Percentiles rank a stretch among this genome's conserved stretches.
Evolutionary conservation across 2,797 vertebrate genomes (phyloP).

Genomic region (Myiothlypis coronata): DNA sequence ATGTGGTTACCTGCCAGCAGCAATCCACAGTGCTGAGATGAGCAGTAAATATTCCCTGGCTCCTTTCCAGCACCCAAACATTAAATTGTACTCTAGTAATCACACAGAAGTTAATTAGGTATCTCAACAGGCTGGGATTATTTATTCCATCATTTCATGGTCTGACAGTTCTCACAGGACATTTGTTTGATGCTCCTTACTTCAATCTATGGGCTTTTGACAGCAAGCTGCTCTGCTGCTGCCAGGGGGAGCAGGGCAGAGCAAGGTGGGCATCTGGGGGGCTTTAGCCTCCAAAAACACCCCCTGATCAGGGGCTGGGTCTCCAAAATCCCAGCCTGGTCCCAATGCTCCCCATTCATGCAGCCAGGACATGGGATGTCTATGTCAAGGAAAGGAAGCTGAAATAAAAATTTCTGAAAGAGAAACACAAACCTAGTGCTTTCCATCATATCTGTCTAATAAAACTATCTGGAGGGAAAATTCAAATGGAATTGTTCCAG

Average conservation of each 20-base stretch:
- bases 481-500: background rate
- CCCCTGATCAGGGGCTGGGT: background rate
- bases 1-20: constrained; percentile 58
- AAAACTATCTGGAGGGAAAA: background rate
- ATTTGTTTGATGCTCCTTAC: background rate
- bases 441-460: background rate
- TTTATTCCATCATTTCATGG: background rate
- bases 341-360: background rate
- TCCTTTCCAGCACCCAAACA: background rate
- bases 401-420: background rate
- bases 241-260: background rate
- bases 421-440: background rate
- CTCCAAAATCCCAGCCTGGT: too few species aligned
- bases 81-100: background rate
- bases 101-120: background rate
- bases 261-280: background rate
- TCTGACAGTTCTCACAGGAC: background rate
- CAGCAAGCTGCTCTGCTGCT: background rate
- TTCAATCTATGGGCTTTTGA: background rate
- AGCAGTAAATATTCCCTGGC: background rate
- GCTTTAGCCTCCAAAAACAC: background rate
- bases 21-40: background rate
- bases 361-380: background rate
- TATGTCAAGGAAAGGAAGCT: background rate
- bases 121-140: background rate